Conservation (phyloP, 2,797 vertebrate species). For the Periophthalmus magnuspinnatus region DNA sequence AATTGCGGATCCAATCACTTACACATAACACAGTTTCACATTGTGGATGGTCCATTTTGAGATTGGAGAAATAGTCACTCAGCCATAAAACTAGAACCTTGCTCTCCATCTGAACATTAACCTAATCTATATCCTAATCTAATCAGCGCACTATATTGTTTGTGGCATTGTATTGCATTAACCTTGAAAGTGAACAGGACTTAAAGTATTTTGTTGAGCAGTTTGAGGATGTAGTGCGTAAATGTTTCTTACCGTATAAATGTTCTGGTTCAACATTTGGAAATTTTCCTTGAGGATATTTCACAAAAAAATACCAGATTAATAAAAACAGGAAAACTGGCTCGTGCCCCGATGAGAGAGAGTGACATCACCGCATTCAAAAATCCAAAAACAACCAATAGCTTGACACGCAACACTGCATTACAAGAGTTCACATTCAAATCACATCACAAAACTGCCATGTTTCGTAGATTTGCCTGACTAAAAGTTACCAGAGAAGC, state of each 20-base stretch:
- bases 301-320: neutral
- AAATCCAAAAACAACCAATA: neutral
- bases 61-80: no score
- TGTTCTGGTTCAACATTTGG: neutral
- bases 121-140: no score
- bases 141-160: no score
- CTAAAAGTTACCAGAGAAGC: conserved; percentile 48
- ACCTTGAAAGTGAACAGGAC: no score
- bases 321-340: neutral
- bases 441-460: conserved; percentile 15
- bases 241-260: neutral
- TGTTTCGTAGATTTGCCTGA: conserved; percentile 44
- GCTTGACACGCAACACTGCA: neutral
- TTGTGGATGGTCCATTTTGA: no score
- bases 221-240: neutral
- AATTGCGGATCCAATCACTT: no score
- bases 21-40: no score
- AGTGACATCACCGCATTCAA: neutral
- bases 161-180: no score
- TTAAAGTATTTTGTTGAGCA: no score
- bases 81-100: no score
- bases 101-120: no score
- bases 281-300: neutral
- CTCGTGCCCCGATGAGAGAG: neutral
- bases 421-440: neutral